Base-by-base conservation (phyloP, 2,113 vertebrate species). In the Bostrychus sinensis region DNA sequence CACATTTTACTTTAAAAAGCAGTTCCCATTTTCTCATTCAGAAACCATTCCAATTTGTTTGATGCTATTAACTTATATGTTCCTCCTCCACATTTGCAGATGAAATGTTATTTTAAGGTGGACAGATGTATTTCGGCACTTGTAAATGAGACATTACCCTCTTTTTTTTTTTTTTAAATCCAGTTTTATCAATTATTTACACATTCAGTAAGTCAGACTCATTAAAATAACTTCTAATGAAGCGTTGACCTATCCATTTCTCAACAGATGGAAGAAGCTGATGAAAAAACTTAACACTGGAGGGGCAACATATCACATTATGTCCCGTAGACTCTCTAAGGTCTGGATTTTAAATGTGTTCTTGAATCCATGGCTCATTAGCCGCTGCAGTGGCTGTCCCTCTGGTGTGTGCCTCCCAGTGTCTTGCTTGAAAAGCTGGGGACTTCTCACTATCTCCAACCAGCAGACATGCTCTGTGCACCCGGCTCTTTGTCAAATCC, bases 401-500 rank as follows among this genome's bases (percentile, higher is more conserved):
- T 65, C 57, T 65, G 64, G 66, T 55, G 64, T 58, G 58, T 41
- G 20, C 58, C 23, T 70, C 69, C 58, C 70, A 25, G 59, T 23
- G 56, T 73, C 59, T 61, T 51, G 36, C 39, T 66, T 56, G 37
- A 75, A 19, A 71, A 30, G 30, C 55, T 34, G 7, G 54, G 25
- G 62, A 58, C 71, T 71, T 43, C 34, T 63, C 50, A 67, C 78
- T 87, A 87, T 89, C 85, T 84, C 61, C 32, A 45, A 79, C 67
- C 46, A 74, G 17, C 83, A 89, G 85, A 58, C 81, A 9, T 66
- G 60, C 55, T 72, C 76, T 58, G 41, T 62, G 70, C 43, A 41
- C 72, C 45, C 63, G 70, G 75, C 70, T 84, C 61, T 68, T 72
- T 82, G 73, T 87, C 76, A 82, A 84, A 82, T 71, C 70, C 75